These are phyloP conservation scores for Cheilosia soror DNA, from an alignment of 2,888 invertebrate species.

Conservation along the genomic window DNA sequence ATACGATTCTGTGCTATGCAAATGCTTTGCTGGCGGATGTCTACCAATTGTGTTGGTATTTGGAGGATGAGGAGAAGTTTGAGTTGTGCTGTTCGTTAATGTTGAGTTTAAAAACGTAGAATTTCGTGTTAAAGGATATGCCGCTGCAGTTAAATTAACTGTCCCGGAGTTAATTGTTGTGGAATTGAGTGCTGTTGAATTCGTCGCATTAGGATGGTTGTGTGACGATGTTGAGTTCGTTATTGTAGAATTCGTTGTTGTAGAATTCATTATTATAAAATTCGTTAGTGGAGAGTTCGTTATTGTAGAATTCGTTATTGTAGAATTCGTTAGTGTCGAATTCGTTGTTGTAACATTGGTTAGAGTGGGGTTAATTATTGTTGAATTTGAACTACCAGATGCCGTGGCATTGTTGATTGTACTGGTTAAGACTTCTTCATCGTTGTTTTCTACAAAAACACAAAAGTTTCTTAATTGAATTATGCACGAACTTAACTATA, in stretches of 20 bases:
- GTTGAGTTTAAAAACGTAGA: constrained; percentile 7
- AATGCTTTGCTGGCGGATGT: background rate
- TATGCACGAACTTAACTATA: background rate
- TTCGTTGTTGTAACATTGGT: background rate
- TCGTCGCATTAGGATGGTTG: background rate
- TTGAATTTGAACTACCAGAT: background rate
- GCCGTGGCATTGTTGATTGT: background rate
- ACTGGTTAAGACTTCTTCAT: background rate
- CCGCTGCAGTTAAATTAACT: background rate
- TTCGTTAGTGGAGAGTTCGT: too few relatives aligned
- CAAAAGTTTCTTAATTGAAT: background rate
- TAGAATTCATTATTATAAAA: background rate
- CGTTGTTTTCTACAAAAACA: background rate
- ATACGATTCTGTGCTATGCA: background rate
- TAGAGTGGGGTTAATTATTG: background rate
- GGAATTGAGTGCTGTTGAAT: background rate
- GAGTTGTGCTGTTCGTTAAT: background rate
- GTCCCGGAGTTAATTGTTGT: background rate
- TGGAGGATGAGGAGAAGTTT: background rate
- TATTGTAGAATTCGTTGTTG: constrained; percentile 12
- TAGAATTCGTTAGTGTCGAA: background rate
- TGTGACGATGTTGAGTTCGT: constrained; percentile 13
- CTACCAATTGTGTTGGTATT: background rate
- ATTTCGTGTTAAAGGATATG: background rate
- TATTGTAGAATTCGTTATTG: background rate